phyloP scores from a whole-genome alignment of 2,888 invertebrate species.

The Coelinius sp. region DNA sequence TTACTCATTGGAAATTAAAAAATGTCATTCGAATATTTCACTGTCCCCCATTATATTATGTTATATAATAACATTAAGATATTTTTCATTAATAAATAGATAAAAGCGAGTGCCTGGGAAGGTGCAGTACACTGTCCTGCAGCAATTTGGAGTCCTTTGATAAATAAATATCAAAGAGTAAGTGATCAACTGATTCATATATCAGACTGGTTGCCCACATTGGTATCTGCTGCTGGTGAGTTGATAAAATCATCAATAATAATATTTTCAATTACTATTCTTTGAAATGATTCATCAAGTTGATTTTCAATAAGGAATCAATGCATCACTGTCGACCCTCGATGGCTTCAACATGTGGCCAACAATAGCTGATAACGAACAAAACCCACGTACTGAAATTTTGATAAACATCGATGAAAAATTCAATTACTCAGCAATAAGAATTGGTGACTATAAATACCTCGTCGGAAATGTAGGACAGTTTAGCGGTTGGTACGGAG shows the following conservation, averaged over 20 bases:
- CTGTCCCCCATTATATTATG: no score
- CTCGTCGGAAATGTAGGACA: constrained; percentile 61
- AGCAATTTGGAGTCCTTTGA: constrained; percentile 77
- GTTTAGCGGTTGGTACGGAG: constrained; percentile 65
- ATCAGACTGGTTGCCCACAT: constrained; percentile 81
- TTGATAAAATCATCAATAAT: background rate
- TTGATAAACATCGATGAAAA: constrained; percentile 73
- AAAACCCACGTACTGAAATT: constrained; percentile 69
- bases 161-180: constrained; percentile 74
- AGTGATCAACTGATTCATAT: constrained; percentile 78
- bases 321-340: constrained; percentile 61
- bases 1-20: no score
- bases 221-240: constrained; percentile 76
- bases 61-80: constrained; percentile 2
- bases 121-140: constrained; percentile 78
- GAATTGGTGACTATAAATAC: constrained; percentile 63
- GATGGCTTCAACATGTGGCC: constrained; percentile 74
- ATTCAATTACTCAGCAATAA: constrained; percentile 62
- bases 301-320: constrained; percentile 53
- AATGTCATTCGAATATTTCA: no score
- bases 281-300: no score
- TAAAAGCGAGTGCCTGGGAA: constrained; percentile 81
- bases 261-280: no score
- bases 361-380: constrained; percentile 65
- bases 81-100: constrained; percentile 66